phyloP scores from a whole-genome alignment of 2,797 vertebrate species.

The Todus mexicanus region DNA sequence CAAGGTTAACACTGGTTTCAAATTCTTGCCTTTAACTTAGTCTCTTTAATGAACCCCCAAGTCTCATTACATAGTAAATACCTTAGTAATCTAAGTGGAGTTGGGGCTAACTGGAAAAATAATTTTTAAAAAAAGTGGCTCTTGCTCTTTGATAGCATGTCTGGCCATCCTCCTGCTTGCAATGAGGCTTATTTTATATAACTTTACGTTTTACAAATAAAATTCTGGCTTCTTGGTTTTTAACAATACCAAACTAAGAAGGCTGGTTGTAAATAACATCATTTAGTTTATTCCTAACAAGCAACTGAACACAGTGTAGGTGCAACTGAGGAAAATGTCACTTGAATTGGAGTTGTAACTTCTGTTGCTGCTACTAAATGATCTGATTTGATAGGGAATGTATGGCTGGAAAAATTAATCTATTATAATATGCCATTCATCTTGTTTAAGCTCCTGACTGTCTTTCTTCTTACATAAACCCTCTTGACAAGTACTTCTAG shows the following conservation, averaged over 20 bases:
- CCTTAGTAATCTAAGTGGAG: not conserved
- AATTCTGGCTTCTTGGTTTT: not conserved
- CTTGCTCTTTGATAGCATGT: not conserved
- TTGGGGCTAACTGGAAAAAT: not conserved
- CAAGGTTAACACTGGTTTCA: not conserved
- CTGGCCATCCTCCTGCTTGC: not conserved
- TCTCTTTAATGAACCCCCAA: not conserved
- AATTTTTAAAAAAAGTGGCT: not conserved
- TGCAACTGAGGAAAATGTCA: not conserved
- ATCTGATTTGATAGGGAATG: not conserved
- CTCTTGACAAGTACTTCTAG: not conserved
- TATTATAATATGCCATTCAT: not conserved
- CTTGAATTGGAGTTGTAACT: not conserved
- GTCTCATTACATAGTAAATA: not conserved
- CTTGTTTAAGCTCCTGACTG: not conserved
- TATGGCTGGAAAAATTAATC: not conserved
- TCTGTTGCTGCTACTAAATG: not conserved
- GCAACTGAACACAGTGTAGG: not conserved
- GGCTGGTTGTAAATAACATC: not conserved
- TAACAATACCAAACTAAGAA: not conserved
- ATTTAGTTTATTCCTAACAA: not conserved
- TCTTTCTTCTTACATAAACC: not conserved
- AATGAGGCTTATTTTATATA: not conserved
- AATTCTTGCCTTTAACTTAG: not conserved
- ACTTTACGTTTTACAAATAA: not conserved